Evolutionary conservation across 2,113 vertebrate genomes (phyloP), one percentile per base, ranked within the genome.

Genomic region (Sinocyclocheilus anophthalmus): DNA sequence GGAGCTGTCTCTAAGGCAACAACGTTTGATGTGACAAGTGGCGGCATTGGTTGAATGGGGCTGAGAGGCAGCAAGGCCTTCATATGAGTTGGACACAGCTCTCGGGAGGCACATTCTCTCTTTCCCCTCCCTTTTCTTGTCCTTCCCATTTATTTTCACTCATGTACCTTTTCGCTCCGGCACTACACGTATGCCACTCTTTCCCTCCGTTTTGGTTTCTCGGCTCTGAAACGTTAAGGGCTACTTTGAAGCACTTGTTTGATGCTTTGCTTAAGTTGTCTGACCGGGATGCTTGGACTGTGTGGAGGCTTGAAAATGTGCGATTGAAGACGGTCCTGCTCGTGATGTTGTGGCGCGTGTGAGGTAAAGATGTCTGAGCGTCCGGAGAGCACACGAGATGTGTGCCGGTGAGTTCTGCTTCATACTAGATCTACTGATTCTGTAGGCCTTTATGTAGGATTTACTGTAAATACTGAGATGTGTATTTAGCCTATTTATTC

Each of bases 21-120:
- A 89, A 78, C 83, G 90, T 94, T 92, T 93, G 90, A 93, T 93
- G 87, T 93, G 91, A 87, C 92, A 91, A 92, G 90, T 91, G 90
- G 88, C 91, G 89, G 87, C 22, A 91, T 79, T 85, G 30, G 85
- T 84, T 92, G 89, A 92, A 91, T 91, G 85, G 89, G 80, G 82
- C 86, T 89, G 90, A 86, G 81, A 91, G 84, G 87, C 85, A 88
- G 87, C 85, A 65, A 87, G 90, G 90, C 87, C 90, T 91, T 87
- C 87, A 88, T 86, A 90, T 63, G 83, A 89, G 85, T 84, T 75
- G 55, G 86, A 86, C 86, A 86, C 78, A 67, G 86, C 82, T 76
- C 69, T 83, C 73, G 37, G 79, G 83, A 85, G 73, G 76, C 79
- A 86, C 76, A 83, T 88, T 88, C 45, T 65, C 78, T 86, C 69